Evolutionary conservation across 2,797 vertebrate species (phyloP).

Genomic region (Gorsachius magnificus): DNA sequence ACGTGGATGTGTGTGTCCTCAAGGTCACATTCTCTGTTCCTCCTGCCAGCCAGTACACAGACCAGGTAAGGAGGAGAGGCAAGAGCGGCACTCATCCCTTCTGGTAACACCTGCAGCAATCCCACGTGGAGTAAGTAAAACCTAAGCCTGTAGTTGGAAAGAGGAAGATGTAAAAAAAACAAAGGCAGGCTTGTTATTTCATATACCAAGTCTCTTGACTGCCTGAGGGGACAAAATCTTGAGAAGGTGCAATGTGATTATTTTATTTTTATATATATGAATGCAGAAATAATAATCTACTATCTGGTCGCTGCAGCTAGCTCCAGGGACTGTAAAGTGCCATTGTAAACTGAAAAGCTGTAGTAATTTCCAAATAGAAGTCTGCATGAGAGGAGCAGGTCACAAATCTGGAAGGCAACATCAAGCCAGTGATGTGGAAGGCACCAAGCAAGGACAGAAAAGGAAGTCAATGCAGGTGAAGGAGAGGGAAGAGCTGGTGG

Average conservation of each 20-base stretch:
- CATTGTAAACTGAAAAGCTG: neutral
- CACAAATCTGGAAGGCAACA: neutral
- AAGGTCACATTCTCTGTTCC: neutral
- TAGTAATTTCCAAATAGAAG: too few species aligned
- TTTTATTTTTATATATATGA: neutral
- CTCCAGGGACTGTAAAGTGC: neutral
- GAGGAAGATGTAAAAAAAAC: neutral
- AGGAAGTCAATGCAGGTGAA: accelerated
- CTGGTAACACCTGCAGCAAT: neutral
- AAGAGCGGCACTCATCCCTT: neutral
- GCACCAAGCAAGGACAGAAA: neutral
- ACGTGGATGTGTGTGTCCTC: neutral
- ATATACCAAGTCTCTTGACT: neutral
- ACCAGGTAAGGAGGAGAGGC: neutral
- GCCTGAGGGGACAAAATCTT: neutral
- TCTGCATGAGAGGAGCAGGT: neutral
- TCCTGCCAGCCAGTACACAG: neutral
- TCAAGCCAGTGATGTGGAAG: accelerated
- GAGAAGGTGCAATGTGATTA: neutral
- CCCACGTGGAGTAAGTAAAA: neutral
- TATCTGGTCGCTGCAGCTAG: neutral
- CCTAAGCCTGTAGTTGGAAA: neutral
- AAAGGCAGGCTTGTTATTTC: neutral
- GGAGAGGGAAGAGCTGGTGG: accelerated
- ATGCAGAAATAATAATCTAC: neutral